Conservation (phyloP, 2,888 invertebrate genomes). For the Synergus umbraculus region DNA sequence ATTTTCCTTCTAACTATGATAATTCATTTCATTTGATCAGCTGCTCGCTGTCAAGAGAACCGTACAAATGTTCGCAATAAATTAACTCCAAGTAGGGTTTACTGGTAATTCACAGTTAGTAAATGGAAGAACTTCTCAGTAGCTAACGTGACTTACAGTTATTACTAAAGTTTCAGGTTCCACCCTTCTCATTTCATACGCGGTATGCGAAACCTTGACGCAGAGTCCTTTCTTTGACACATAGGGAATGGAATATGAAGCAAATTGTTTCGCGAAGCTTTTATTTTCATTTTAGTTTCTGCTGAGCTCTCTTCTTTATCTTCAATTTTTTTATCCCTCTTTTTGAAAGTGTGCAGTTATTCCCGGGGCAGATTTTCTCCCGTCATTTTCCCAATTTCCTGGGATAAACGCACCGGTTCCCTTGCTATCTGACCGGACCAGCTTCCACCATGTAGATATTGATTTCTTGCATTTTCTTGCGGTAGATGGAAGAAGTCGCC, state of each 20-base stretch:
- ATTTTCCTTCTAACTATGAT: background rate
- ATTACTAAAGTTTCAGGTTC: conserved; percentile 49
- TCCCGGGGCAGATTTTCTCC: background rate
- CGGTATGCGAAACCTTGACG: background rate
- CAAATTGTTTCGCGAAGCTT: background rate
- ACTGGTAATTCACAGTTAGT: conserved; percentile 57
- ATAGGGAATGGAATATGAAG: background rate
- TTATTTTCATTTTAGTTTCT: background rate
- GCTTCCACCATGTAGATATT: conserved; percentile 36
- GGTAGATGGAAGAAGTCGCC: conserved; percentile 26
- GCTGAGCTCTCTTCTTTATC: conserved; percentile 44
- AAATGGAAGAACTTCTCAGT: conserved; percentile 52
- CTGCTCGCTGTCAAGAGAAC: conserved; percentile 3
- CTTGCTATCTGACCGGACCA: conserved; percentile 12
- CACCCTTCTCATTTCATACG: background rate
- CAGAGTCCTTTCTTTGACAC: background rate
- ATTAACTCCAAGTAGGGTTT: conserved; percentile 49
- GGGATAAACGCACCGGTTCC: conserved; percentile 17
- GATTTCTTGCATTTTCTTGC: conserved; percentile 38
- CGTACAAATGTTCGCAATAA: conserved; percentile 38
- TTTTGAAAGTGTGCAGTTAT: background rate
- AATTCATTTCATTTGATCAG: background rate
- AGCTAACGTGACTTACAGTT: conserved; percentile 57
- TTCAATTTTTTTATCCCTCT: background rate
- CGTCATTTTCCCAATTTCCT: background rate